Conservation (phyloP, 2,888 invertebrate species). For the Cylloceria caligata region DNA sequence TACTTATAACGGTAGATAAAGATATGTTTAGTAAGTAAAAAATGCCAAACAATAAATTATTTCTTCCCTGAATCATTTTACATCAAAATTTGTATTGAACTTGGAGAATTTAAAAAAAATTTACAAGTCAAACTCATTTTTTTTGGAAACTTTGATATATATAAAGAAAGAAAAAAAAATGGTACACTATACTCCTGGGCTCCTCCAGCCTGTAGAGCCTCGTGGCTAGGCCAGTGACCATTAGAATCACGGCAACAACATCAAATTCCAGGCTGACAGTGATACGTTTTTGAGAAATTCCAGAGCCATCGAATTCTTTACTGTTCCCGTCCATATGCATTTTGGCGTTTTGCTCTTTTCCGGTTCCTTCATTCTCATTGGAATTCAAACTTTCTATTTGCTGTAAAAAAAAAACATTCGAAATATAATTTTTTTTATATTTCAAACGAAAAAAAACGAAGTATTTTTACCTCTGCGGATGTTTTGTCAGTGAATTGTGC, state of each 20-base stretch:
- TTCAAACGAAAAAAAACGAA: neutral
- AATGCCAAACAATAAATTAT: too few species aligned
- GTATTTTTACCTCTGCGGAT: neutral
- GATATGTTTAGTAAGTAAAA: too few species aligned
- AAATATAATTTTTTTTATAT: neutral
- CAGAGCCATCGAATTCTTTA: slow-evolving; percentile 24
- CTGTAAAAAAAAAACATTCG: slow-evolving; percentile 14
- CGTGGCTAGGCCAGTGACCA: slow-evolving; percentile 90
- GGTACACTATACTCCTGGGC: slow-evolving; percentile 96
- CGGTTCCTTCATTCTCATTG: neutral
- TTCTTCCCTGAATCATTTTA: neutral
- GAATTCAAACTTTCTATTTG: slow-evolving; percentile 14
- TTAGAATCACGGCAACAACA: slow-evolving; percentile 89
- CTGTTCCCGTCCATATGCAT: slow-evolving; percentile 16
- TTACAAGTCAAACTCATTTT: too few species aligned
- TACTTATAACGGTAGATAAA: too few species aligned
- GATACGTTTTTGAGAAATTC: slow-evolving; percentile 75
- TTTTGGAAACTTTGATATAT: neutral
- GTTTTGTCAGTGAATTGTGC: neutral
- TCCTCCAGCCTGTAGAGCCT: slow-evolving; percentile 94
- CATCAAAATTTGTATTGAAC: slow-evolving; percentile 20
- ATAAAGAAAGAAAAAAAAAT: slow-evolving; percentile 41
- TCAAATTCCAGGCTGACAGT: slow-evolving; percentile 90
- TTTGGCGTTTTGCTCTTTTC: slow-evolving; percentile 3
- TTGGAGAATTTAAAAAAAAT: too few species aligned